phyloP scores from a whole-genome alignment of 2,888 invertebrate genomes.

The Volucella inflata region DNA sequence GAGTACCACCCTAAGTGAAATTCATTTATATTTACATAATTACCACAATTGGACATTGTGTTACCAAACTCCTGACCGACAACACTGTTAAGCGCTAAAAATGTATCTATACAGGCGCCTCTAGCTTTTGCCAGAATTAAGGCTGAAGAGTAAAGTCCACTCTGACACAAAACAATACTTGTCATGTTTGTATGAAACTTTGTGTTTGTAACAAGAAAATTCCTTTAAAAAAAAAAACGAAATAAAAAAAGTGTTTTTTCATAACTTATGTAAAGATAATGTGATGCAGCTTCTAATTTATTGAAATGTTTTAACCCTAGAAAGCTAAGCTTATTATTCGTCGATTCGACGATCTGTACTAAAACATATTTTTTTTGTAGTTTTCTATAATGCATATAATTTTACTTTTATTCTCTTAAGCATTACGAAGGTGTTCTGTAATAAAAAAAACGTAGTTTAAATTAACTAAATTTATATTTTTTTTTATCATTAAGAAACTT shows the following conservation, averaged over 20 bases:
- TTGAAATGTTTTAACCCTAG: too few relatives aligned
- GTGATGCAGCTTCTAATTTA: too few relatives aligned
- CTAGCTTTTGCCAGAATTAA: constrained; percentile 82
- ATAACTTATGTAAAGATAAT: too few relatives aligned
- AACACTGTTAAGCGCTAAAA: constrained; percentile 83
- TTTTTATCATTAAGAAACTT: too few relatives aligned
- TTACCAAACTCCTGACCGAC: constrained; percentile 83
- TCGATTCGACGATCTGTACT: too few relatives aligned
- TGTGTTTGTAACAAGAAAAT: constrained; percentile 82
- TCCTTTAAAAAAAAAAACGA: constrained; percentile 78
- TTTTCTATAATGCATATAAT: too few relatives aligned
- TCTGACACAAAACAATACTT: constrained; percentile 84
- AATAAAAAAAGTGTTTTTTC: neutral
- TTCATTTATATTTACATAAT: constrained; percentile 78
- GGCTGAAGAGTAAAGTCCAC: constrained; percentile 83
- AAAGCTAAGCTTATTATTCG: too few relatives aligned
- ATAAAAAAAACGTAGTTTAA: too few relatives aligned
- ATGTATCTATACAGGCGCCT: constrained; percentile 83
- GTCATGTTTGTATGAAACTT: constrained; percentile 84
- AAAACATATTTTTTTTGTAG: too few relatives aligned
- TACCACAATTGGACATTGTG: constrained; percentile 67
- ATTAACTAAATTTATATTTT: too few relatives aligned
- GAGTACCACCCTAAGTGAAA: constrained; percentile 82
- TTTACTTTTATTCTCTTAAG: too few relatives aligned
- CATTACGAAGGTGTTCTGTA: too few relatives aligned